A percentile compares a stretch with the other conserved stretches of the same genome.
Evolutionary conservation across 2,888 invertebrate genomes (phyloP).

Genomic region (Eristalis tenax): DNA sequence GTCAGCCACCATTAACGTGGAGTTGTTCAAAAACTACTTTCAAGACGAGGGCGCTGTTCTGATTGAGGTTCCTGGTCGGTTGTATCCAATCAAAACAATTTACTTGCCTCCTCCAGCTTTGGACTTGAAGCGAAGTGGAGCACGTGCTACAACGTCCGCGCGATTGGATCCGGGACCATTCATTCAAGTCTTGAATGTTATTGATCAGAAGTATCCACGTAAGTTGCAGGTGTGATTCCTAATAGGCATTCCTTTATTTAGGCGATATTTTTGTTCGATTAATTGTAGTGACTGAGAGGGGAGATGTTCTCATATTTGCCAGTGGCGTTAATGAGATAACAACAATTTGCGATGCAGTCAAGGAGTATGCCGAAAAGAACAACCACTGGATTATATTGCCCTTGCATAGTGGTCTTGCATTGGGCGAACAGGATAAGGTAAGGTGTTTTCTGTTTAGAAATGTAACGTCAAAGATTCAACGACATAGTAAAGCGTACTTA

Average conservation of each 20-base stretch:
- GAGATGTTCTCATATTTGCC: constrained; percentile 96
- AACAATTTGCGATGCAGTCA: constrained; percentile 91
- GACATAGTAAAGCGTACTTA: no score
- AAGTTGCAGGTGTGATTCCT: constrained; percentile 41
- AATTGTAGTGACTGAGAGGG: constrained; percentile 87
- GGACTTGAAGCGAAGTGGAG: constrained; percentile 82
- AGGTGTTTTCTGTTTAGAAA: no score
- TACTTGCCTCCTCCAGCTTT: constrained; percentile 87
- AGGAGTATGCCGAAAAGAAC: constrained; percentile 89
- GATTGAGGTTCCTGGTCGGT: constrained; percentile 96
- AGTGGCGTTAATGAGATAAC: constrained; percentile 97
- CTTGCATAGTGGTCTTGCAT: constrained; percentile 94
- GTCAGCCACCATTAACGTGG: constrained; percentile 99
- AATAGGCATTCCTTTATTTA: background rate
- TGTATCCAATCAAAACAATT: constrained; percentile 95
- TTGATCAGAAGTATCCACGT: constrained; percentile 92
- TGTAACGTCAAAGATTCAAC: no score
- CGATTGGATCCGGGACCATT: constrained; percentile 96
- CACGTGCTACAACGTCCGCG: constrained; percentile 83
- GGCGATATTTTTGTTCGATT: background rate
- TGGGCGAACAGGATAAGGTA: constrained; percentile 97
- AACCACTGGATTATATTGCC: constrained; percentile 95
- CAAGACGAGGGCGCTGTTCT: constrained; percentile 89
- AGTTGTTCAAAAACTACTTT: constrained; percentile 96
- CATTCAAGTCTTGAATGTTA: constrained; percentile 93